Conservation (phyloP, 2,888 invertebrate species). For the Biston betularia region DNA sequence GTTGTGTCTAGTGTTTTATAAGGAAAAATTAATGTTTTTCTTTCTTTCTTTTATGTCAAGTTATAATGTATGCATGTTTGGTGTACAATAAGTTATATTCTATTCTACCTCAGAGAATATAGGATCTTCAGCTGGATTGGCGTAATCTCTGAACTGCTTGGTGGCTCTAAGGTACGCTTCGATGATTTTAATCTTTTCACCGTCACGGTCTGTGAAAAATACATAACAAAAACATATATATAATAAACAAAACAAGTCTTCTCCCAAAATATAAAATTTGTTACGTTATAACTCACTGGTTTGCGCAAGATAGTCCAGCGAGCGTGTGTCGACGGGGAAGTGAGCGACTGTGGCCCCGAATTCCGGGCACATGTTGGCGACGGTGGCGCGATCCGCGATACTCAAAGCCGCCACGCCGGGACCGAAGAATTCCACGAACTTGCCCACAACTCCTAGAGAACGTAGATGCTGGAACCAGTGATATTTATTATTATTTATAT, state of each 20-base stretch:
- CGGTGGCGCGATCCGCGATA: slow-evolving; percentile 98
- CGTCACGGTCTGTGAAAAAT: slow-evolving; percentile 90
- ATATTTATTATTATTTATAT: too few species aligned
- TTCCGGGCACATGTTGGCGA: slow-evolving; percentile 98
- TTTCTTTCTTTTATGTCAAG: too few species aligned
- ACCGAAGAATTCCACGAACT: slow-evolving; percentile 99
- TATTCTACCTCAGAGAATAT: slow-evolving; percentile 61
- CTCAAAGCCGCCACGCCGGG: slow-evolving; percentile 96
- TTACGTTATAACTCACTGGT: slow-evolving; percentile 73
- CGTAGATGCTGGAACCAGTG: slow-evolving; percentile 92
- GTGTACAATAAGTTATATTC: too few species aligned
- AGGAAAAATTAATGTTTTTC: too few species aligned
- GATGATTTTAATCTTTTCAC: slow-evolving; percentile 91
- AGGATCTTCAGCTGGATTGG: slow-evolving; percentile 91
- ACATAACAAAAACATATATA: too few species aligned
- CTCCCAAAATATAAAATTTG: not conserved
- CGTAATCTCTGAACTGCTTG: slow-evolving; percentile 94
- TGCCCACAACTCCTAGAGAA: slow-evolving; percentile 97
- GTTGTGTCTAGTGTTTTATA: too few species aligned
- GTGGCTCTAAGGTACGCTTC: slow-evolving; percentile 93
- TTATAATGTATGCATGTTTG: too few species aligned
- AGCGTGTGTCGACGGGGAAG: slow-evolving; percentile 95
- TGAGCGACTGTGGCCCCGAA: slow-evolving; percentile 98
- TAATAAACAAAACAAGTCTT: too few species aligned
- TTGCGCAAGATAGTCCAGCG: slow-evolving; percentile 93